Conservation (phyloP, 2,888 invertebrate species). For the Ectemnius continuus region DNA sequence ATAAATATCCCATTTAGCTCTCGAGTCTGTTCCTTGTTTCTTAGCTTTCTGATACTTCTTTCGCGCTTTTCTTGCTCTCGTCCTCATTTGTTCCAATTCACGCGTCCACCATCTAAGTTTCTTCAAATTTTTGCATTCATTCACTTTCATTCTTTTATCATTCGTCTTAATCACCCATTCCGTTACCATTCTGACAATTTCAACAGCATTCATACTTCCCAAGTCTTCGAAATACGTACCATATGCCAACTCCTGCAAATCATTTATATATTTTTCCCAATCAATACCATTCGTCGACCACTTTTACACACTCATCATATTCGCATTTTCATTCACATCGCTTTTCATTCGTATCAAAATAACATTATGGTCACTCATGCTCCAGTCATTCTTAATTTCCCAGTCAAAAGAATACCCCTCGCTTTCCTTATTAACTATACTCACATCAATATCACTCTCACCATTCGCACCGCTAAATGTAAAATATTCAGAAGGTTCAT, state of each 20-base stretch:
- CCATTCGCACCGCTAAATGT: slow-evolving; percentile 8
- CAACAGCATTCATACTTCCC: too few species aligned
- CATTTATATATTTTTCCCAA: too few species aligned
- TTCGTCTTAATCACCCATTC: background rate
- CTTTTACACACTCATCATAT: background rate
- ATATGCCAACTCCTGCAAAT: slow-evolving; percentile 12
- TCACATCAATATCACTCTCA: slow-evolving; percentile 24
- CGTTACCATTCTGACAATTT: background rate
- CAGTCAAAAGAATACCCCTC: too few species aligned
- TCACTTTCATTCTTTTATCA: background rate
- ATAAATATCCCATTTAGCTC: too few species aligned
- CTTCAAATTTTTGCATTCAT: background rate
- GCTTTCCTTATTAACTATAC: slow-evolving; percentile 7
- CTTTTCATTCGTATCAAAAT: slow-evolving; percentile 9
- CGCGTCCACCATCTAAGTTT: slow-evolving; percentile 17
- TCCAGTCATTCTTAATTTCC: too few species aligned
- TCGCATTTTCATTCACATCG: background rate
- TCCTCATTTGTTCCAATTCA: background rate
- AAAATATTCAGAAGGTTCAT: slow-evolving; percentile 15
- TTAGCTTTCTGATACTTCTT: too few species aligned
- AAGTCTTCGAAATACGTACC: too few species aligned
- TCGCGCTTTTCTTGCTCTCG: too few species aligned
- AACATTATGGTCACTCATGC: slow-evolving; percentile 21
- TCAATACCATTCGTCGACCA: background rate
- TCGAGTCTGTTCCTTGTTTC: too few species aligned